Evolutionary conservation across 1,140 invertebrate species (phyloP), one percentile per base, ranked within the genome.

Genomic region (Akabosia matsudoensis): DNA sequence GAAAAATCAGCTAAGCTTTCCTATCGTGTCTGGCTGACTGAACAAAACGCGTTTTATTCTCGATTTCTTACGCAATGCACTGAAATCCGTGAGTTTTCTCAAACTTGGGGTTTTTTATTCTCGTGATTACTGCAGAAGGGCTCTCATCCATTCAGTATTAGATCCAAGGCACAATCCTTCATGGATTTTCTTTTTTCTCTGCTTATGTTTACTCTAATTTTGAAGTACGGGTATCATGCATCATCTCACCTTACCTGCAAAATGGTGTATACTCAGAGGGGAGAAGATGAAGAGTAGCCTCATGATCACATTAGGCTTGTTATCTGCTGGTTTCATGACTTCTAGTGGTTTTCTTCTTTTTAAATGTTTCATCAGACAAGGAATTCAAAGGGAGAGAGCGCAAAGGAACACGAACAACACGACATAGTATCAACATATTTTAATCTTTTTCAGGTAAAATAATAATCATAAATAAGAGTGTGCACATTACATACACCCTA

Each of bases 1-100:
- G 67, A 76, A 76, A 61, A 79, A 79, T 79, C 78, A 79, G 70
- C 74, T 76, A 56, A 73, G 71, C 70, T 74, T 79, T 79, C 72
- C 26, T 67, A 13, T 31, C 24, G 24, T 18, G 37, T 45, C 7
- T 45, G 18, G 37, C 18, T 10, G 7, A 7, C 7, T 10, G 18
- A 45, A 45, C 37, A 18, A 45, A 45, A 45, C 7, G 37, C 7
- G 37, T 10, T 45, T 45, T 45, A 18, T 45, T 45, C 37, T 45
- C 7, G 7, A 10, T 45, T 45, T 7, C 37, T 45, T 7, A 18
- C 37, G 37, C 37, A 45, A 45, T 10, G 37, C 37, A 10, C 37
- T 10, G 7, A 45, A 45, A 45, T 45, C 37, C 37, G 37, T 45
- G 37, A 45, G 37, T 18, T 45, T 45, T 45, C 18, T 45, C 37